Evolutionary conservation across 1,140 invertebrate genomes (phyloP).

Genomic region (Sipha flava): DNA sequence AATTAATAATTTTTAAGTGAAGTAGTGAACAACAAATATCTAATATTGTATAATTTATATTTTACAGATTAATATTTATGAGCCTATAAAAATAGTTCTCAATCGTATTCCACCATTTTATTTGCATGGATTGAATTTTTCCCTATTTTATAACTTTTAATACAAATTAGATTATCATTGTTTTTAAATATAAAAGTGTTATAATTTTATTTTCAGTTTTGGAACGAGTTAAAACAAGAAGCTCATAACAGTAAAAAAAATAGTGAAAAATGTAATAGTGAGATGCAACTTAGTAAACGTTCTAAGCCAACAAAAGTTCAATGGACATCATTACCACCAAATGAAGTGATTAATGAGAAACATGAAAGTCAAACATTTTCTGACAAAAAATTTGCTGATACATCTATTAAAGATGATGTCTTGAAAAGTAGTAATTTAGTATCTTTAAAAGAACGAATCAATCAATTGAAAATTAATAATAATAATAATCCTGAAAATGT

Average conservation of each 20-base stretch:
- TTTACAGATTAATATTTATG: no score
- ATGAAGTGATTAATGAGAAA: constrained; percentile 25
- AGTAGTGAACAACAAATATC: no score
- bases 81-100: not conserved
- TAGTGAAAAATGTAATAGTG: constrained; percentile 34
- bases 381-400: not conserved
- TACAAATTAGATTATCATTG: not conserved
- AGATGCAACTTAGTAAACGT: constrained; percentile 33
- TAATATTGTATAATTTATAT: no score
- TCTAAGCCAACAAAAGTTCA: constrained; percentile 27
- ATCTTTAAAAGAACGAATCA: constrained; percentile 34
- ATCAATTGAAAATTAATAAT: constrained; percentile 33
- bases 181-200: not conserved
- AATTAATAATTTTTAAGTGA: no score
- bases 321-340: constrained; percentile 19
- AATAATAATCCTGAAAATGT: constrained; percentile 36
- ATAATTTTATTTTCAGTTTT: constrained; percentile 48
- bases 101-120: not conserved
- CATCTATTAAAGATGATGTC: constrained; percentile 17
- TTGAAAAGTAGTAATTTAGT: constrained; percentile 19
- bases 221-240: constrained; percentile 53
- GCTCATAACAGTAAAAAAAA: constrained; percentile 35
- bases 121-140: constrained; percentile 20
- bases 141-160: not conserved
- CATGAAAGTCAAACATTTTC: not conserved